Conservation (phyloP, 1,140 invertebrate species). For the Campoletis sonorensis region DNA sequence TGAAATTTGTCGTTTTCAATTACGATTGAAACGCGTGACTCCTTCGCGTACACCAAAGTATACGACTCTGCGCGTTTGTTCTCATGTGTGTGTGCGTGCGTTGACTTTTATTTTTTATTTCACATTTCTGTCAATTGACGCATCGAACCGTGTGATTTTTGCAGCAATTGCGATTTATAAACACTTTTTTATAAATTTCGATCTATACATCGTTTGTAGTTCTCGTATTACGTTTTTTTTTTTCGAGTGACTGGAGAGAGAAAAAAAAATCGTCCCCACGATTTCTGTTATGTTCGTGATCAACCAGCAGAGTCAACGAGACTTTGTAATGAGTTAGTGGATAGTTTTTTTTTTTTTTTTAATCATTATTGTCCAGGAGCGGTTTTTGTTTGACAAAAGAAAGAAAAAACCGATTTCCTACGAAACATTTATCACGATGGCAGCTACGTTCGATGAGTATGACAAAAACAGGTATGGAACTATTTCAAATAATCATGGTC, state of each 20-base stretch:
- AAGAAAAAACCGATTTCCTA: neutral
- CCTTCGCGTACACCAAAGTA: neutral
- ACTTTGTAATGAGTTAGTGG: too few relatives aligned
- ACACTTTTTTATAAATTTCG: neutral
- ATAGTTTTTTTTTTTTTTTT: neutral
- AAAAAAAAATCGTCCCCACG: neutral
- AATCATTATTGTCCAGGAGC: too few relatives aligned
- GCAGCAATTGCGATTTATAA: too few relatives aligned
- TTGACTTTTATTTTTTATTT: neutral
- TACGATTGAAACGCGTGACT: constrained; percentile 1
- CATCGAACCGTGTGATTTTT: too few relatives aligned
- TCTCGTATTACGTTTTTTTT: neutral
- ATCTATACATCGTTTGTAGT: neutral
- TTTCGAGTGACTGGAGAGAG: too few relatives aligned
- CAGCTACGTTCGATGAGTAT: constrained; percentile 84
- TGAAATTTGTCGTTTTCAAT: neutral
- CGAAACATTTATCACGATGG: constrained; percentile 71
- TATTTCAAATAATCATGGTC: neutral
- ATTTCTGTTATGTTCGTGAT: constrained; percentile 5
- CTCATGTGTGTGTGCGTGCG: too few relatives aligned
- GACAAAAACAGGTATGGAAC: constrained; percentile 81
- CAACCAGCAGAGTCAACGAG: constrained; percentile 5
- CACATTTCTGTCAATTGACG: neutral
- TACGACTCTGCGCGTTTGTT: too few relatives aligned
- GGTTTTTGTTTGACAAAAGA: too few relatives aligned